These are phyloP conservation scores for Anoplopoma fimbria DNA, from an alignment of 2,113 vertebrate species.

Conservation along the genomic window DNA sequence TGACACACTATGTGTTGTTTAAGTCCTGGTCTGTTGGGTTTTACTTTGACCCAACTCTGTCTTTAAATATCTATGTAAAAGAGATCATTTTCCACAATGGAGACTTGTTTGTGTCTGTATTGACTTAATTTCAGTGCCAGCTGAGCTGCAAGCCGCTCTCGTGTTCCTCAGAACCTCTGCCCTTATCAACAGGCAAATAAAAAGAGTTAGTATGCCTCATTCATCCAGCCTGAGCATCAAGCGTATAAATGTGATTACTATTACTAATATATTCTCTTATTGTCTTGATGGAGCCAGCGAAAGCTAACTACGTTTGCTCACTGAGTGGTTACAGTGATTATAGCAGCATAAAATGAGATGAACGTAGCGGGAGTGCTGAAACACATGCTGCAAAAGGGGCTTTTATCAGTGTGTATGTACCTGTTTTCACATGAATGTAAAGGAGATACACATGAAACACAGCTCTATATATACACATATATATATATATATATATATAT, in stretches of 20 bases:
- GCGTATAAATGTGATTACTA: slow-evolving; percentile 23
- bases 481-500: no score
- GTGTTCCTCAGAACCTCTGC: no score
- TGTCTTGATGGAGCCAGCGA: slow-evolving; percentile 12
- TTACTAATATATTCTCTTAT: slow-evolving; percentile 11
- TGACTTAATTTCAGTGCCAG: no score
- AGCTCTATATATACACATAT: no score
- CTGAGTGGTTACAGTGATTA: slow-evolving; percentile 14
- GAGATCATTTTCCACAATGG: no score
- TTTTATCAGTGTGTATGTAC: slow-evolving; percentile 7
- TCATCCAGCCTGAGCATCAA: slow-evolving; percentile 1
- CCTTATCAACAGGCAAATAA: not conserved
- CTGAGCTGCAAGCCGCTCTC: no score
- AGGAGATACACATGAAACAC: not conserved
- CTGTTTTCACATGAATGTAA: slow-evolving; percentile 8
- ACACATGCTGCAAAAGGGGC: not conserved
- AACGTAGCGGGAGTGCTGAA: not conserved
- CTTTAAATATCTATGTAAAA: no score
- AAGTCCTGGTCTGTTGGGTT: no score
- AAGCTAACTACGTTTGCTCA: not conserved
- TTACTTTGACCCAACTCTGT: no score
- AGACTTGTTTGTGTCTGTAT: no score
- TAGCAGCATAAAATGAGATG: slow-evolving; percentile 19
- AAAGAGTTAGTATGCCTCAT: not conserved
- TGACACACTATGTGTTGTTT: no score